Evolutionary conservation across 2,113 vertebrate species (phyloP).

Genomic region (Erinaceus europaeus): DNA sequence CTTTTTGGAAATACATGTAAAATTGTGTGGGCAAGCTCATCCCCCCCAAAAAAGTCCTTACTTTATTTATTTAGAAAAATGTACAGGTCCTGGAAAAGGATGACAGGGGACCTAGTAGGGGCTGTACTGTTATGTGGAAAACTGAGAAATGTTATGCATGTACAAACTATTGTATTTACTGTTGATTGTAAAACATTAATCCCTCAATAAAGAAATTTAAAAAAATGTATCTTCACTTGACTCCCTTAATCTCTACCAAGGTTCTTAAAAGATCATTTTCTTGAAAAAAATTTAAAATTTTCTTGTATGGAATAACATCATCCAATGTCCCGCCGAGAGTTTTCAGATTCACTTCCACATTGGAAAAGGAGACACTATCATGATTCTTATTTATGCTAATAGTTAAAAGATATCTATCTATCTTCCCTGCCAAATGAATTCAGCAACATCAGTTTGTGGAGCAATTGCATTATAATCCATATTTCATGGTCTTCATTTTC

Average conservation of each 20-base stretch:
- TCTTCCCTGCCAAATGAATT: background rate
- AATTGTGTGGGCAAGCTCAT: background rate
- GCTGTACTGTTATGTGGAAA: too few species aligned
- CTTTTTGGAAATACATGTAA: background rate
- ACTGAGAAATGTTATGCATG: too few species aligned
- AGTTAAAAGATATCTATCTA: background rate
- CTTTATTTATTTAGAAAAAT: background rate
- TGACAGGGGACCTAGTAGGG: too few species aligned
- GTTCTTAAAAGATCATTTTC: background rate
- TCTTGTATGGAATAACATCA: background rate
- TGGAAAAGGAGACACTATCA: background rate
- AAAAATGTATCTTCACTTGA: background rate
- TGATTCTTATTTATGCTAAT: background rate
- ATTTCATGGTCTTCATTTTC: background rate
- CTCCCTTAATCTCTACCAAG: background rate
- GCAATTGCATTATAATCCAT: background rate
- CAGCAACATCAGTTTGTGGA: background rate
- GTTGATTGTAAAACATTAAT: too few species aligned
- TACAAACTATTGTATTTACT: too few species aligned
- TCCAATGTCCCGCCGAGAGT: background rate
- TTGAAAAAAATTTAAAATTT: background rate
- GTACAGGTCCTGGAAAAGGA: background rate
- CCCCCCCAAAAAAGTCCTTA: background rate
- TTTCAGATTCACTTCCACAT: background rate
- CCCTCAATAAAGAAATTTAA: slow-evolving; percentile 7